Conservation (phyloP, 2,797 vertebrate genomes). For the Brachymystax lenok region DNA sequence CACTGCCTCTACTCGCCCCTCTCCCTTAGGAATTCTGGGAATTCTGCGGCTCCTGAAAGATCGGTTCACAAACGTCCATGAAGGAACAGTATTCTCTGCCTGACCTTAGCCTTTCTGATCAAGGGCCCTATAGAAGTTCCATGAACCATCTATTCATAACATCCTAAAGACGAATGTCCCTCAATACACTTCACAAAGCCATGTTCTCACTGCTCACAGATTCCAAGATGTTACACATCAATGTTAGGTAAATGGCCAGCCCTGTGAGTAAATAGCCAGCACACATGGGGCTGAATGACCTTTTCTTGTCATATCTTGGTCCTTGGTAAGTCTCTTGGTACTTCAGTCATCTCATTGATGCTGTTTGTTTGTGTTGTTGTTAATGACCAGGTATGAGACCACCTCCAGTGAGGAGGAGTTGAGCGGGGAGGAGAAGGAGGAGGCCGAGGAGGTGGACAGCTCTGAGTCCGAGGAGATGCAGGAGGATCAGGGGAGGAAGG, state of each 20-base stretch:
- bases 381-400: conserved; percentile 85
- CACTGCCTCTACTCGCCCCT: conserved; percentile 29
- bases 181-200: conserved; percentile 35
- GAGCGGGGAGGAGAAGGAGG: conserved; percentile 84
- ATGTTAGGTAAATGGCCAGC: background rate
- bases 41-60: conserved; percentile 57
- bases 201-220: conserved; percentile 24
- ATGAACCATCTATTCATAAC: background rate
- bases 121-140: conserved; percentile 35
- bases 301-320: background rate
- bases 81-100: conserved; percentile 54
- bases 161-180: conserved; percentile 11
- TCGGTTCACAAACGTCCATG: conserved; percentile 46
- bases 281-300: background rate
- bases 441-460: conserved; percentile 74
- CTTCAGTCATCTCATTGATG: background rate
- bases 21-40: conserved; percentile 64
- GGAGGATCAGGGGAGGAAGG: conserved; percentile 26
- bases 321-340: background rate
- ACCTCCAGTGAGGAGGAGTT: conserved; percentile 98
- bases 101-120: conserved; percentile 49
- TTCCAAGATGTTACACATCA: background rate
- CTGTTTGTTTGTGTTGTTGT: conserved; percentile 4
- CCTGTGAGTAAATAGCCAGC: background rate
- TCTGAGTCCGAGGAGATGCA: conserved; percentile 62